Evolutionary conservation across 2,113 vertebrate genomes (phyloP).

Genomic region (Ceyx melanurus): DNA sequence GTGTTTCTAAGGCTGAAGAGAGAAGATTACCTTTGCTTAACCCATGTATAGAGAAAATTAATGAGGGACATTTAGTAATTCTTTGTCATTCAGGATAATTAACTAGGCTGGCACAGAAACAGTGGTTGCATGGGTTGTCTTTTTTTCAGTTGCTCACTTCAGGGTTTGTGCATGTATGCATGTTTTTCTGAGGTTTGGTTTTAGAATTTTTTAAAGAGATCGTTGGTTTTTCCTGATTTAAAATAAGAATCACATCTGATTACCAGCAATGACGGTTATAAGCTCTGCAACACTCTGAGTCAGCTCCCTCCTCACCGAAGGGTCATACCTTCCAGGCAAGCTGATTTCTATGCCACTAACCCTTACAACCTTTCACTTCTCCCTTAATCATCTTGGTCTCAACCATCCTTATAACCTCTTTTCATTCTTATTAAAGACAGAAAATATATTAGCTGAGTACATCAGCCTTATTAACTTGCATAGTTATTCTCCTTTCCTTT

Average conservation of each 20-base stretch:
- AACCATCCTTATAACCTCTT: neutral
- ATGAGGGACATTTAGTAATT: neutral
- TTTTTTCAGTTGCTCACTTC: neutral
- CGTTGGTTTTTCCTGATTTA: neutral
- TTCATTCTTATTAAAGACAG: neutral
- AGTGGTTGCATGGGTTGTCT: neutral
- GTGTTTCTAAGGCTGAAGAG: neutral
- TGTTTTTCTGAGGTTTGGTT: neutral
- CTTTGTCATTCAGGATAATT: neutral
- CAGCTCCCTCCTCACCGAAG: neutral
- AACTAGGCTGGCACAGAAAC: neutral
- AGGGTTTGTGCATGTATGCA: accelerated
- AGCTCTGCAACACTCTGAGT: neutral
- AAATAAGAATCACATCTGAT: neutral
- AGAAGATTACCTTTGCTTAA: neutral
- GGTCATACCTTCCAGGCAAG: neutral
- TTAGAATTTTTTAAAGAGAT: neutral
- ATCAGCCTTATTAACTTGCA: neutral
- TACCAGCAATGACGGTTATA: neutral
- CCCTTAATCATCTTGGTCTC: neutral
- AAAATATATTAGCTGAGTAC: neutral
- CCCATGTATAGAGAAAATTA: neutral
- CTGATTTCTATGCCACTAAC: neutral
- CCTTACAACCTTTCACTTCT: neutral
- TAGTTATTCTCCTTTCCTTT: neutral